phyloP scores from a whole-genome alignment of 2,888 invertebrate species.

The Torymus texanus region DNA sequence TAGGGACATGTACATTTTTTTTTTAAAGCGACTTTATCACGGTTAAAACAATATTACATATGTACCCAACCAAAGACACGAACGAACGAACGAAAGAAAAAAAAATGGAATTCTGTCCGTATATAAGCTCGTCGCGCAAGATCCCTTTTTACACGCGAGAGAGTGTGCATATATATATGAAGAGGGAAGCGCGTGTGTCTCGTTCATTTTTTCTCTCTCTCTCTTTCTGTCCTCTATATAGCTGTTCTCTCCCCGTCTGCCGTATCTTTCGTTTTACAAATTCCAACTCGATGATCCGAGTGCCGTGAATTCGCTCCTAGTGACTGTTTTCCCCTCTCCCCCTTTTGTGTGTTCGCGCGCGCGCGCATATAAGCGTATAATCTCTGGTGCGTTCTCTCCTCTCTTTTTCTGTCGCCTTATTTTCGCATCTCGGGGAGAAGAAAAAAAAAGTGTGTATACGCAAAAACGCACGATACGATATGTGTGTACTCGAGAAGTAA shows the following conservation, averaged over 20 bases:
- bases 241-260: not conserved
- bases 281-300: constrained; percentile 34
- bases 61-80: constrained; percentile 53
- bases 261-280: constrained; percentile 31
- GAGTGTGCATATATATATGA: constrained; percentile 10
- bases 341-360: too few relatives aligned
- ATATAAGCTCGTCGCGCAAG: constrained; percentile 42
- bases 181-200: constrained; percentile 41
- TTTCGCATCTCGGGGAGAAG: constrained; percentile 26
- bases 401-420: not conserved
- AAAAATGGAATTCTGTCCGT: constrained; percentile 37
- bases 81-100: not conserved
- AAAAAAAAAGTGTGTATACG: too few relatives aligned
- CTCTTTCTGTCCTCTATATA: not conserved
- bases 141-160: constrained; percentile 25
- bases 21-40: constrained; percentile 49
- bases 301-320: constrained; percentile 25
- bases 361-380: not conserved
- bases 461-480: constrained; percentile 27
- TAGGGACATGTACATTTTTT: constrained; percentile 10
- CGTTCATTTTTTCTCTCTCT: constrained; percentile 23
- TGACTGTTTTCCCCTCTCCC: constrained; percentile 11
- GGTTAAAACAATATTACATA: constrained; percentile 28
- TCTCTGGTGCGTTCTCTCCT: not conserved
- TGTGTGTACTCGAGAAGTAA: constrained; percentile 26